Base-by-base conservation (phyloP, 2,797 vertebrate genomes). In the Alfaro cultratus region DNA sequence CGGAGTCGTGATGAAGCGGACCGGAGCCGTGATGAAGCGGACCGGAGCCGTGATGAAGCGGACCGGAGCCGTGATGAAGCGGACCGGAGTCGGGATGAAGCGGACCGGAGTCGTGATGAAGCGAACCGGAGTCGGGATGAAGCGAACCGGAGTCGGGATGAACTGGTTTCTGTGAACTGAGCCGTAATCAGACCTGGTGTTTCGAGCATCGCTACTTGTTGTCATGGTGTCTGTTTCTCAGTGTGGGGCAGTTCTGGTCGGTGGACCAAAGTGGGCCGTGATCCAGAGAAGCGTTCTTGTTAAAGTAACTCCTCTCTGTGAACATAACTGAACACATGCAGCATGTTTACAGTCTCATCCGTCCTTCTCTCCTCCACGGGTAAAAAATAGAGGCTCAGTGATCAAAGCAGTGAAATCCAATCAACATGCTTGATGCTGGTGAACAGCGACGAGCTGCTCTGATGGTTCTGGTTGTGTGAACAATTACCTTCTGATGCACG, bases 381-480 rank as follows among this genome's bases (percentile, higher is more conserved):
- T 89, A 86, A 87, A 91, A 41, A 93, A 93, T 93, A 90, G 89
- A 86, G 86, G 75, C 86, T 16, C 72, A 64, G 88, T 87, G 89
- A 94, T 94, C 93, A 92, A 93, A 93, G 90, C 62, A n/a, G 79
- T 87, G 83, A 92, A 93, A 95, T 94, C 91, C 94, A 93, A 94
- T 94, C 92, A 93, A 93, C 90, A 89, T 83, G 93, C 91, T 92
- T 94, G 91, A 86, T 62, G 81, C 81, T 78, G 64, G 79, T 57
- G 84, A 76, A n/a, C 83, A 34, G 79, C 80, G 80, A 31, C 80
- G 85, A 90, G 92, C 87, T 4, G 86, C 90, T 86, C 84, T 90
- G 81, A 77, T 45, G 47, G 80, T 90, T 87, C 74, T 76, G 74
- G 80, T 80, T 79, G 74, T 45, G 72, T 55, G 75, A 80, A 90